Evolutionary conservation across 2,113 vertebrate genomes (phyloP), one percentile per base, ranked within the genome.

Genomic region (Jaculus jaculus): DNA sequence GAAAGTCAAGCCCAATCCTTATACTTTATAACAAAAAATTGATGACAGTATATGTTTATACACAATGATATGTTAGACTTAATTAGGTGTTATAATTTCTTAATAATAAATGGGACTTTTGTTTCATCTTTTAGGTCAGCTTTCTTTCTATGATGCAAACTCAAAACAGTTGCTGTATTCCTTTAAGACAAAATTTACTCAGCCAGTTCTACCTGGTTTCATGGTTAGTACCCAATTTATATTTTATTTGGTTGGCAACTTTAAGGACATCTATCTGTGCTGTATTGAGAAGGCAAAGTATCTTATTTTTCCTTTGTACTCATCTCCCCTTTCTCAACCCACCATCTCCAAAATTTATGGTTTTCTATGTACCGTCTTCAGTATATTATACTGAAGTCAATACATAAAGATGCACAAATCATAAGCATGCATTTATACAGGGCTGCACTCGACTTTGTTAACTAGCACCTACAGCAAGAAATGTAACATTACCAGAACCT

Each of bases 121-220:
- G 51, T 95, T 10, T 28, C 93, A 80, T 88, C 34, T 98, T 97
- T 95, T 94, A 99, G 99, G 99, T 97, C 99, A 99, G 34, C 97
- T 99, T 0, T 97, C 97, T 23, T 99, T 99, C 95, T 99, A 99
- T 87, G 99, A 99, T 26, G 99, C 98, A 58, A 98, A 98, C 72
- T 99, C 97, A 63, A 99, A 98, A 97, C 98, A 98, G 78, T 98
- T 99, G 96, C 98, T 99, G 39, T 97, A 99, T 94, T 98, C 98
- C 84, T 99, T 99, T 98, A 99, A 98, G 98, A 98, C 98, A 74
- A 99, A 99, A 96, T 99, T 99, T 98, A 98, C 97, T 80, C 99
- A 99, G 18, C 98, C 99, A 1, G 97, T 99, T 28, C 78, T 99
- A 47, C 99, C 99, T 15, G 99, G 99, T 72, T 99, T 99, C 96